Evolutionary conservation across 2,113 vertebrate genomes (phyloP).

Genomic region (Mus spicilegus): DNA sequence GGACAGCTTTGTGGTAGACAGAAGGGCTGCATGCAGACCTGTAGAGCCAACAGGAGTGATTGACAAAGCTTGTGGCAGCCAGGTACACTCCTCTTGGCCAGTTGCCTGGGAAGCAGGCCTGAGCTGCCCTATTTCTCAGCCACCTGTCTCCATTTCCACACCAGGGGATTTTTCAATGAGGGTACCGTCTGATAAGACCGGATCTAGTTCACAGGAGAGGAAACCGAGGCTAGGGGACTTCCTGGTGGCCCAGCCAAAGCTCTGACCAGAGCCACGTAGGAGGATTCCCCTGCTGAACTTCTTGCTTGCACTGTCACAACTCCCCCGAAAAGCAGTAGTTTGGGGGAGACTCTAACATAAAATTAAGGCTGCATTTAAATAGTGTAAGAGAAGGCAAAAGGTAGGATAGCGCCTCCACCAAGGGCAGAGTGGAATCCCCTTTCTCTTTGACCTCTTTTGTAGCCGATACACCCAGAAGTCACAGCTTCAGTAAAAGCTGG

Average conservation of each 20-base stretch:
- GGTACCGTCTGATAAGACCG: constrained; percentile 38
- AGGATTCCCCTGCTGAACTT: constrained; percentile 55
- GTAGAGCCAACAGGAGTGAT: neutral
- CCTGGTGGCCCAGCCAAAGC: constrained; percentile 34
- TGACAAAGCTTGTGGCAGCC: neutral
- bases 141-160: constrained; percentile 31
- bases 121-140: constrained; percentile 54
- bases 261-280: neutral
- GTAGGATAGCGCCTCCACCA: neutral
- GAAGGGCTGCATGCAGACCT: neutral
- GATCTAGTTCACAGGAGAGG: constrained; percentile 60
- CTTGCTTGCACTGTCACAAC: neutral
- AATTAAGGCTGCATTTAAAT: neutral
- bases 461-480: neutral
- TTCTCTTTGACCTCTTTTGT: neutral
- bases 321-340: neutral
- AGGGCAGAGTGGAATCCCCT: neutral
- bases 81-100: neutral
- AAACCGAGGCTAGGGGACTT: constrained; percentile 77
- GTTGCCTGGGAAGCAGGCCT: neutral
- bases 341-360: neutral
- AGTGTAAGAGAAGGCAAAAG: neutral
- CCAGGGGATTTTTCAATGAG: constrained; percentile 74
- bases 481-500: neutral
- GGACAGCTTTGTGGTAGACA: neutral